These are phyloP conservation scores for Brassicogethes aeneus DNA, from an alignment of 2,888 invertebrate genomes.

Conservation along the genomic window DNA sequence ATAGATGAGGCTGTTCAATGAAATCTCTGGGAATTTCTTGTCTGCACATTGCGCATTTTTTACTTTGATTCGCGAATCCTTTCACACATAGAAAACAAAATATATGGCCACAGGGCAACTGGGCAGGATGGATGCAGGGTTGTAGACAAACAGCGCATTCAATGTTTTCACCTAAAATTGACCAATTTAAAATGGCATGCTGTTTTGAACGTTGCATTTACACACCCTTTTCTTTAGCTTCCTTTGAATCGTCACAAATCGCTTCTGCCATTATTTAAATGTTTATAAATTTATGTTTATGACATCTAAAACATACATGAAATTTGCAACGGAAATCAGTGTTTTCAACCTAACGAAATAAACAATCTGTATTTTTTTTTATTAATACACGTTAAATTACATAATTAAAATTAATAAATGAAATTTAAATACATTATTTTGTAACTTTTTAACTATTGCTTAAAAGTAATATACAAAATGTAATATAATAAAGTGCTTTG, in stretches of 20 bases:
- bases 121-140: slow-evolving; percentile 83
- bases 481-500: no score
- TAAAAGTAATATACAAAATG: no score
- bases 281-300: no score
- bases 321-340: no score
- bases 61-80: slow-evolving; percentile 80
- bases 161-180: slow-evolving; percentile 27
- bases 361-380: no score
- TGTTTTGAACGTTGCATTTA: slow-evolving; percentile 1
- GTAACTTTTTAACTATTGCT: no score
- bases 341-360: no score
- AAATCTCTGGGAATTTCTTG: slow-evolving; percentile 84
- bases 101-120: slow-evolving; percentile 87
- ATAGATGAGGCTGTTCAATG: slow-evolving; percentile 72
- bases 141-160: slow-evolving; percentile 93
- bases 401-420: no score
- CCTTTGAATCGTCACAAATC: not conserved
- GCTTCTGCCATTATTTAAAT: slow-evolving; percentile 2
- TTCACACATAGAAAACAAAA: slow-evolving; percentile 95
- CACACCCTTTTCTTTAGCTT: not conserved
- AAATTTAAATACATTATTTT: no score
- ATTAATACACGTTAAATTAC: no score
- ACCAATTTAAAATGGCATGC: not conserved
- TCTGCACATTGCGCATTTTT: slow-evolving; percentile 88
- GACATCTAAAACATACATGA: no score